phyloP scores from a whole-genome alignment of 1,140 invertebrate species.

The Dendrolimus punctatus region DNA sequence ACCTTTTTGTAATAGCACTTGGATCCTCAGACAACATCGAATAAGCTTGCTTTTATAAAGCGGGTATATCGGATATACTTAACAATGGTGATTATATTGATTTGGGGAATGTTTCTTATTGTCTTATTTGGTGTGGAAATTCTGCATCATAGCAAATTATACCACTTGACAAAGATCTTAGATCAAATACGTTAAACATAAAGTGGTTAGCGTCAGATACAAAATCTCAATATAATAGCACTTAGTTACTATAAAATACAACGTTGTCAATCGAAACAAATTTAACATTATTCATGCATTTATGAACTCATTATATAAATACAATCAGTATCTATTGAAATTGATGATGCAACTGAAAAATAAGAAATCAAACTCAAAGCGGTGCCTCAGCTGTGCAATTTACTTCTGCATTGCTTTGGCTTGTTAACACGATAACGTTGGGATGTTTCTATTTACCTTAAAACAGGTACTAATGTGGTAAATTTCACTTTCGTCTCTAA shows the following conservation, averaged over 20 bases:
- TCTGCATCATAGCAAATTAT: no score
- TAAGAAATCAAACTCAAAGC: constrained; percentile 41
- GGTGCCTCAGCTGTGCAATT: constrained; percentile 50
- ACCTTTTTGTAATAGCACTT: background rate
- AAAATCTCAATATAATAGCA: no score
- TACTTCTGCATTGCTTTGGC: constrained; percentile 39
- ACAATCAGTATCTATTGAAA: constrained; percentile 10
- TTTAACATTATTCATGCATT: background rate
- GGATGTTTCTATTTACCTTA: background rate
- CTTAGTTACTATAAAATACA: no score
- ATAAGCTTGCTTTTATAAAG: constrained; percentile 39
- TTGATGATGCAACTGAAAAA: constrained; percentile 54
- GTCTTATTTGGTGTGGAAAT: no score
- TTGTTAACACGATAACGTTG: constrained; percentile 6
- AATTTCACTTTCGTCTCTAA: no score
- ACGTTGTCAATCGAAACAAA: no score
- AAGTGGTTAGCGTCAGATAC: no score
- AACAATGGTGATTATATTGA: background rate
- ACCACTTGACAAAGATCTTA: no score
- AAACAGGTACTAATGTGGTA: no score
- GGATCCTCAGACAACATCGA: constrained; percentile 25
- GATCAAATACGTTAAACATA: no score
- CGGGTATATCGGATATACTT: constrained; percentile 15
- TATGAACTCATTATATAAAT: background rate
- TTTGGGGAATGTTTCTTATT: no score